Conservation (phyloP, 2,888 invertebrate species). For the Dasypogon diadema region DNA sequence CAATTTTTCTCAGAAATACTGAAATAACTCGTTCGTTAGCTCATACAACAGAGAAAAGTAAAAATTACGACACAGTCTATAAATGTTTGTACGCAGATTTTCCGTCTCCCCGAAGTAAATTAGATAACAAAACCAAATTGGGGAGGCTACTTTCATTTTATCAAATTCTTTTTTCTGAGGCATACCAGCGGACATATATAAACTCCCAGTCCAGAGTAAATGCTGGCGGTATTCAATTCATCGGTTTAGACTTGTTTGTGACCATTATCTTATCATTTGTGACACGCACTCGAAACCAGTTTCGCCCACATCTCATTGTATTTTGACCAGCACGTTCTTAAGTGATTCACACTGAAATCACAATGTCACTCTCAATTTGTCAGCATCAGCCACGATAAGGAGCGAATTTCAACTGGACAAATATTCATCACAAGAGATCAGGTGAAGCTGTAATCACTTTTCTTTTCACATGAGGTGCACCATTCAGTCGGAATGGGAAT, state of each 20-base stretch:
- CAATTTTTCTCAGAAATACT: no score
- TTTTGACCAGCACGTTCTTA: background rate
- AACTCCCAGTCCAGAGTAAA: no score
- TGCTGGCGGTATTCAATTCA: no score
- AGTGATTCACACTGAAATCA: conserved; percentile 29
- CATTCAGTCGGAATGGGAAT: background rate
- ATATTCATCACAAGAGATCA: background rate
- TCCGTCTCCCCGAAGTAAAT: no score
- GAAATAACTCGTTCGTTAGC: no score
- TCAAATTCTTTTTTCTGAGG: no score
- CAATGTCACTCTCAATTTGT: background rate
- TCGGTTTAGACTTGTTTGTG: background rate
- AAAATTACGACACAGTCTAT: no score
- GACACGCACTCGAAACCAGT: conserved; percentile 17
- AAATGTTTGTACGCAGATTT: no score
- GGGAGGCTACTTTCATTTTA: no score
- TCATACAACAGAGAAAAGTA: no score
- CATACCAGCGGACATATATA: no score
- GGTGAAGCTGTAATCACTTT: background rate
- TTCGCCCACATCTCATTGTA: conserved; percentile 8
- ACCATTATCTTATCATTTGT: conserved; percentile 28
- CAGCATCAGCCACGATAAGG: background rate
- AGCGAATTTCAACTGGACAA: background rate
- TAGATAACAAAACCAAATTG: no score
- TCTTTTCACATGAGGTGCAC: background rate